Evolutionary conservation across 1,140 invertebrate genomes (phyloP), one percentile per base, ranked within the genome.

Genomic region (Papilio xuthus): DNA sequence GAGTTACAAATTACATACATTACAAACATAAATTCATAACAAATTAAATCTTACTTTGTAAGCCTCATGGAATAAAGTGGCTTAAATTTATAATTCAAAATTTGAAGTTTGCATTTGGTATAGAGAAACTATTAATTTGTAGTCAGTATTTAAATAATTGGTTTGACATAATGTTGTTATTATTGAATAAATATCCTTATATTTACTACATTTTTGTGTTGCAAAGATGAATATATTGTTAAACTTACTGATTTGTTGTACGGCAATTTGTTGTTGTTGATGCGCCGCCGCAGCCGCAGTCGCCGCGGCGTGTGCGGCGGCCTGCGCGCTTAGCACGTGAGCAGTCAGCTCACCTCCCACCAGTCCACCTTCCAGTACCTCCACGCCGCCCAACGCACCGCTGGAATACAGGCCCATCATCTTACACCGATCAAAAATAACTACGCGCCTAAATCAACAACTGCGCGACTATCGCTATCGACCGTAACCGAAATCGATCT

Each of bases 401-500:
- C 92, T 93, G 86, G 92, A 93, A 92, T 92, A 93, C 78, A 93
- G 74, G 18, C 88, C 88, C 92, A 93, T 91, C 92, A 93, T 93
- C 82, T 88, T 87, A 77, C 47, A 77, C 78, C 42, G 74, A 32
- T 76, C 78, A 78, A 23, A 26, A 63, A 60, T 56, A 74, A 80
- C 53, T 75, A 71, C 80, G 56, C 78, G 78, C 73, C 74, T 74
- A 76, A 76, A 76, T 75, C 47, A 73, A 73, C 60, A 73, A 63
- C 42, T 56, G 71, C 77, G 50, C 37, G 71, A 78, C 76, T 67
- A 76, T 44, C 72, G 47, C 28, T 50, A 23, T 26, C 28, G 74
- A 63, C 74, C 74, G 74, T 42, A 26, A 41, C 18, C 53, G 74
- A 76, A 63, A 76, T 76, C 73, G 73, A 60, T 75, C 74, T 18